A percentile compares a stretch with the other conserved stretches of the same genome.
Conservation (phyloP, 2,113 vertebrate species). For the Pardalotus punctatus region DNA sequence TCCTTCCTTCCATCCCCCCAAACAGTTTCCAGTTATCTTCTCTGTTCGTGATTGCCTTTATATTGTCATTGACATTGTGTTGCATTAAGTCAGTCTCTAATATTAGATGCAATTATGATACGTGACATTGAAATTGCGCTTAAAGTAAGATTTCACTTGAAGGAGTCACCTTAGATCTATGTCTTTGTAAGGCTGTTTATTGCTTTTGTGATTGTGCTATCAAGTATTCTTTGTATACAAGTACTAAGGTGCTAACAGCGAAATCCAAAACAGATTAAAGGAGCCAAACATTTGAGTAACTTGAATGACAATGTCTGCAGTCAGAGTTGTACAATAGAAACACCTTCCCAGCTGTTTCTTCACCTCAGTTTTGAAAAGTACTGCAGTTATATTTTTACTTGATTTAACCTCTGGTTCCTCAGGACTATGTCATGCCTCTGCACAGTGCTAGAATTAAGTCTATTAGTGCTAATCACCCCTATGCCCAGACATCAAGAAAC, state of each 20-base stretch:
- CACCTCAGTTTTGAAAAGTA: not conserved
- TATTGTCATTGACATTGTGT: conserved; percentile 19
- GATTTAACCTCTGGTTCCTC: not conserved
- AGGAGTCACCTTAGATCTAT: conserved; percentile 35
- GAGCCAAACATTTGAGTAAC: not conserved
- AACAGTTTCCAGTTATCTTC: not conserved
- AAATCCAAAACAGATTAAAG: conserved; percentile 25
- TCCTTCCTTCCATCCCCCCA: not conserved
- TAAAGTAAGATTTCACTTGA: conserved; percentile 16
- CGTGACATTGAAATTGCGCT: not conserved
- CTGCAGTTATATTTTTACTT: not conserved
- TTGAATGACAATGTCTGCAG: not conserved
- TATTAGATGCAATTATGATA: conserved; percentile 63
- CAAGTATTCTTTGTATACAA: not conserved
- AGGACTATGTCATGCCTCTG: not conserved
- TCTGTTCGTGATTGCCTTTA: conserved; percentile 9
- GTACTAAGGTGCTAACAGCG: not conserved
- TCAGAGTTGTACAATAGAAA: not conserved
- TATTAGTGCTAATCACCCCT: not conserved
- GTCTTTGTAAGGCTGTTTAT: conserved; percentile 23
- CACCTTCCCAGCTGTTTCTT: not conserved
- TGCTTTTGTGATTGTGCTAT: conserved; percentile 48
- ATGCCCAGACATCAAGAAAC: not conserved
- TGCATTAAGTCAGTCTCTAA: conserved; percentile 31
- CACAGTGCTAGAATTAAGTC: not conserved